Evolutionary conservation across 2,888 invertebrate species (phyloP).

Genomic region (Seira sanloemensis): DNA sequence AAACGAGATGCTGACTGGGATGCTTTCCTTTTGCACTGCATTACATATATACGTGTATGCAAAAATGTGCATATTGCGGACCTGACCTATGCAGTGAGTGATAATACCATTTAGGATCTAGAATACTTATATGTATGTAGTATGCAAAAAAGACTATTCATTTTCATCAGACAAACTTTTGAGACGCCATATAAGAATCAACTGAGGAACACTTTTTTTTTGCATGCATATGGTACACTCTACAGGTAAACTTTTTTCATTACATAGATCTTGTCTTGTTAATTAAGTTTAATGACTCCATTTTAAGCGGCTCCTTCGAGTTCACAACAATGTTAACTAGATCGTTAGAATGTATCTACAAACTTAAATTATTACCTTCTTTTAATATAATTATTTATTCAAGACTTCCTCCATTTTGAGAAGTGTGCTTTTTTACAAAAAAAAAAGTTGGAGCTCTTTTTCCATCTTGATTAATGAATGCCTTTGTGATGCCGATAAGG

Average conservation of each 20-base stretch:
- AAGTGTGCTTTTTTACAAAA: neutral
- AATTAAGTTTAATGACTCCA: slow-evolving; percentile 62
- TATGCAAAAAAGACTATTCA: neutral
- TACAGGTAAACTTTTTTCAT: slow-evolving; percentile 11
- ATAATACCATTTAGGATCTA: neutral
- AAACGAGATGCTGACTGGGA: neutral
- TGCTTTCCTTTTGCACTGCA: neutral
- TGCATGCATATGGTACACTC: too few species aligned
- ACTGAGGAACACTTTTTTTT: neutral
- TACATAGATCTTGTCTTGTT: slow-evolving; percentile 51
- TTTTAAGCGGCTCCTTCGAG: slow-evolving; percentile 46
- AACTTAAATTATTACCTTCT: slow-evolving; percentile 13
- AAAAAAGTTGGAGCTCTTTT: neutral
- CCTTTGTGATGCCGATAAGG: slow-evolving; percentile 42
- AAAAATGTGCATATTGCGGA: slow-evolving; percentile 41
- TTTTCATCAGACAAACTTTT: neutral
- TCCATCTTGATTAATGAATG: slow-evolving; percentile 35
- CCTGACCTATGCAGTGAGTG: slow-evolving; percentile 41
- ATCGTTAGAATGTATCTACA: slow-evolving; percentile 27
- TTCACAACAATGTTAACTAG: slow-evolving; percentile 56
- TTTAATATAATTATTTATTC: slow-evolving; percentile 42
- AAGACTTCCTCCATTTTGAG: slow-evolving; percentile 45
- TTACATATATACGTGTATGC: neutral
- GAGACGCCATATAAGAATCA: neutral
- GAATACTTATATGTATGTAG: neutral